These are phyloP conservation scores for Leucosticte australis DNA, from an alignment of 2,113 vertebrate species.

Conservation along the genomic window DNA sequence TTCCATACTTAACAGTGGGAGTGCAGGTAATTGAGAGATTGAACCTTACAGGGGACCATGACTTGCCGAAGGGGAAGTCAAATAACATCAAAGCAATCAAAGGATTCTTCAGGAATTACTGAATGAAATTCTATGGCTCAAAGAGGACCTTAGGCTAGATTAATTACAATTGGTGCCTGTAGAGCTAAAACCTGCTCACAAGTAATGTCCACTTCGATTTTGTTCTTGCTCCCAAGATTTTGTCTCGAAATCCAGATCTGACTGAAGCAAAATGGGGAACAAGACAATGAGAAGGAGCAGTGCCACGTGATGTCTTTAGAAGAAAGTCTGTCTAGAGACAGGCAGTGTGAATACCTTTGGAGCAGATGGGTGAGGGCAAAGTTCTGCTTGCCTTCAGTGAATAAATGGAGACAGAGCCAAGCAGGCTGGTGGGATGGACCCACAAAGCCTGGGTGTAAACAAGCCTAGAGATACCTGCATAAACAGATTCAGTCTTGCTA, in stretches of 20 bases:
- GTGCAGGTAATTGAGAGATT: constrained; percentile 47
- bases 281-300: not conserved
- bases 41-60: constrained; percentile 8
- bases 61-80: constrained; percentile 37
- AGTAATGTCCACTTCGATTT: not conserved
- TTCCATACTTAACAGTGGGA: constrained; percentile 2
- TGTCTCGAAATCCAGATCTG: not conserved
- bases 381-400: not conserved
- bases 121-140: not conserved
- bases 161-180: not conserved
- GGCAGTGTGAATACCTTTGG: not conserved
- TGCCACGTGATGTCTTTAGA: not conserved
- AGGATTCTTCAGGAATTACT: constrained; percentile 41
- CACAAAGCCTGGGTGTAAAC: not conserved
- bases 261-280: not conserved
- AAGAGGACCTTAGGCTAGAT: not conserved
- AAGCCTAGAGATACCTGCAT: not conserved
- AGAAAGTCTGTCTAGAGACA: not conserved
- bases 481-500: not conserved
- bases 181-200: not conserved
- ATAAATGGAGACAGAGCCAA: not conserved
- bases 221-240: not conserved
- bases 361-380: not conserved
- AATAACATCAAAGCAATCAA: constrained; percentile 55
- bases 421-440: not conserved